Conservation (phyloP, 2,113 vertebrate genomes). For the Aleadryas rufinucha region DNA sequence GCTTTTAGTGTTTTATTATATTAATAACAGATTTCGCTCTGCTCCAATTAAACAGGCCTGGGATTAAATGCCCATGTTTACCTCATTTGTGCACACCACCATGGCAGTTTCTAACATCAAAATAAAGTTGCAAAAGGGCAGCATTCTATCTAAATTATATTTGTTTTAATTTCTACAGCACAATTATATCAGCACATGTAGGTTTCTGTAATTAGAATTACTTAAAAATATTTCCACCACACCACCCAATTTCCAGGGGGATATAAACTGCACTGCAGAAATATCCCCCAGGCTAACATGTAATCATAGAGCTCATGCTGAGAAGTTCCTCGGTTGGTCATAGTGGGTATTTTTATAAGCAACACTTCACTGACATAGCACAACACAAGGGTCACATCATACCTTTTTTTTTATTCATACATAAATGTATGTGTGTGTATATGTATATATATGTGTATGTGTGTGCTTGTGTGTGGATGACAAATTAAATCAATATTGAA, state of each 20-base stretch:
- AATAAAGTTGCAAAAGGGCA: background rate
- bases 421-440: rapidly evolving
- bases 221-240: background rate
- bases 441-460: rapidly evolving
- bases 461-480: rapidly evolving
- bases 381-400: background rate
- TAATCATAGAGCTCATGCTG: rapidly evolving
- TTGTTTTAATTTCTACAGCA: constrained; percentile 13
- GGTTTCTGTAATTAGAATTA: background rate
- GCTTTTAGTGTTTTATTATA: constrained; percentile 44
- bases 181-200: background rate
- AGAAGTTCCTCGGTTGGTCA: background rate
- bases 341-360: background rate
- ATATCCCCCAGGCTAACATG: background rate
- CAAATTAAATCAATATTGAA: background rate
- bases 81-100: background rate
- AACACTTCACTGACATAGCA: background rate
- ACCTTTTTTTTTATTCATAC: background rate
- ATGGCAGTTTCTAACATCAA: background rate
- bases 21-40: constrained; percentile 36
- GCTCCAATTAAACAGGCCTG: background rate
- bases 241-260: background rate
- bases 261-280: background rate
- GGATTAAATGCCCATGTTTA: background rate
- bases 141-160: background rate